Conservation (phyloP, 1,140 invertebrate genomes). For the Drosophila varians region DNA sequence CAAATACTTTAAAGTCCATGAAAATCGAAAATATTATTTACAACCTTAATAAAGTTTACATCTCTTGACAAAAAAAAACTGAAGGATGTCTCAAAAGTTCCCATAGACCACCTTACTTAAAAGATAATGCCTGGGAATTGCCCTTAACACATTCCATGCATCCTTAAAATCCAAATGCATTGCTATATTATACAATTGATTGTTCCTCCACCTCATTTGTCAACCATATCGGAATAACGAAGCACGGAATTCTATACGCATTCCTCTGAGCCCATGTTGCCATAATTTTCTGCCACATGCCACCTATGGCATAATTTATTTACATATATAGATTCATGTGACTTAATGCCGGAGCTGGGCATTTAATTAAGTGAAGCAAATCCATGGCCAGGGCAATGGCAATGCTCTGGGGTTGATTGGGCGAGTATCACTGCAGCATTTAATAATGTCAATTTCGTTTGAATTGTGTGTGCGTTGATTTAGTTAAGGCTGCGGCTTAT, state of each 20-base stretch:
- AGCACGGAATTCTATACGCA: conserved; percentile 29
- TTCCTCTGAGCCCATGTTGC: conserved; percentile 6
- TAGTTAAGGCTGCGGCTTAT: conserved; percentile 40
- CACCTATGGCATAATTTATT: conserved; percentile 46
- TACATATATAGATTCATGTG: conserved; percentile 29
- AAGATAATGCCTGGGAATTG: too few species aligned
- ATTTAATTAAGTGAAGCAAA: conserved; percentile 66
- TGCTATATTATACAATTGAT: not conserved
- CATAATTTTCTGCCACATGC: conserved; percentile 22
- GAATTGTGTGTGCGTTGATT: conserved; percentile 44
- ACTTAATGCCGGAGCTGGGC: conserved; percentile 35
- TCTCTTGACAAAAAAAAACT: too few species aligned
- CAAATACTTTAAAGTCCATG: not conserved
- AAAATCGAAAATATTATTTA: not conserved
- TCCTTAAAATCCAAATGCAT: not conserved
- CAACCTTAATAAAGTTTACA: too few species aligned
- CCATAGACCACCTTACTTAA: too few species aligned
- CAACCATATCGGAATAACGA: conserved; percentile 28
- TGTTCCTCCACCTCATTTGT: conserved; percentile 3
- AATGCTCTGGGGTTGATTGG: conserved; percentile 17
- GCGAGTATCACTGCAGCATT: conserved; percentile 37
- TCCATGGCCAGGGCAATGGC: conserved; percentile 28
- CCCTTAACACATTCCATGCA: not conserved
- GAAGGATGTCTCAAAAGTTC: too few species aligned
- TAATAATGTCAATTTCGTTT: conserved; percentile 65